Conservation (phyloP, 2,797 vertebrate species). For the Channallabes apus region DNA sequence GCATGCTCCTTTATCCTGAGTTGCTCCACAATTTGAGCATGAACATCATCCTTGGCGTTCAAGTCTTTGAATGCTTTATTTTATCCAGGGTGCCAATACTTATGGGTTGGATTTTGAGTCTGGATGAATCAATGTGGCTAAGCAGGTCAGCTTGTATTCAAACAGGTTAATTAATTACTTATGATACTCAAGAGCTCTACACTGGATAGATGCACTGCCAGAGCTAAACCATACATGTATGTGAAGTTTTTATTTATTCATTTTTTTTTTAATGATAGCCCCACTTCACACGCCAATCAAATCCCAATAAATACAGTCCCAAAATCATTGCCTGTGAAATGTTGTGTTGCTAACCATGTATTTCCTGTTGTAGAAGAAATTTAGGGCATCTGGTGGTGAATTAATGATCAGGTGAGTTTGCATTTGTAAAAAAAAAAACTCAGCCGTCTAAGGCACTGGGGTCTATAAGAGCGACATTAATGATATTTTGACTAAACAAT, state of each 20-base stretch:
- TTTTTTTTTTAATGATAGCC: not conserved
- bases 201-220: too few species aligned
- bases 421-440: not conserved
- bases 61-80: not conserved
- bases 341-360: not conserved
- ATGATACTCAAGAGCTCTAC: not conserved
- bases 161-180: not conserved
- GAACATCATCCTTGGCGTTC: not conserved
- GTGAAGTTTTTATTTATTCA: too few species aligned
- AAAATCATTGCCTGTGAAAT: too few species aligned
- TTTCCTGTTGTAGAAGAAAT: not conserved
- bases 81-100: not conserved
- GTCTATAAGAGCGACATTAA: not conserved
- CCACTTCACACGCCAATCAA: not conserved
- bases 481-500: not conserved
- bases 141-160: not conserved
- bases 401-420: not conserved
- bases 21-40: not conserved
- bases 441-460: not conserved
- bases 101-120: not conserved
- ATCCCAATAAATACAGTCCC: not conserved
- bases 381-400: not conserved
- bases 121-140: too few species aligned
- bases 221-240: too few species aligned
- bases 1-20: not conserved